phyloP scores from a whole-genome alignment of 1,140 invertebrate genomes.

The Ostrea edulis region DNA sequence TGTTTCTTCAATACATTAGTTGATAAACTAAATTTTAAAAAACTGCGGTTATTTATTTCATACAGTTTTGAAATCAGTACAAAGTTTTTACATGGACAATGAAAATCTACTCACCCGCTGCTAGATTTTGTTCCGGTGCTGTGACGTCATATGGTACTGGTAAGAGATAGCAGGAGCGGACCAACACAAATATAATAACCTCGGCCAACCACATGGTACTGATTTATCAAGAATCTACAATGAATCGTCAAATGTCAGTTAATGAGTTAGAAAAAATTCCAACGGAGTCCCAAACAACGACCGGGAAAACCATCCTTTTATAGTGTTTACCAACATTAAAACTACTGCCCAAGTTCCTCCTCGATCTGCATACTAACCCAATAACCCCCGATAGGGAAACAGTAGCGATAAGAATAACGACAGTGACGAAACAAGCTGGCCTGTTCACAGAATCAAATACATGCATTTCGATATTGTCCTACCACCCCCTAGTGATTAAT shows the following conservation, averaged over 20 bases:
- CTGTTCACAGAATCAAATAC: neutral
- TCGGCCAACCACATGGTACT: neutral
- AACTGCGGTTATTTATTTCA: too few species aligned
- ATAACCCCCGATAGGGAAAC: constrained; percentile 4
- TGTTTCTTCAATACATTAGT: neutral
- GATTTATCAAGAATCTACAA: neutral
- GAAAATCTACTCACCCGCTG: neutral
- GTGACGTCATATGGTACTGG: neutral
- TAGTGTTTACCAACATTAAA: constrained; percentile 20
- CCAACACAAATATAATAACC: neutral
- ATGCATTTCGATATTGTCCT: too few species aligned
- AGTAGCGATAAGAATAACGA: neutral
- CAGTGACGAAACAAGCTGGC: neutral
- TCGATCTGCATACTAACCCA: neutral
- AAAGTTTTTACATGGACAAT: neutral
- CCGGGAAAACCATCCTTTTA: neutral
- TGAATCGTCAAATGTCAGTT: neutral
- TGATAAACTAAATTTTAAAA: too few species aligned
- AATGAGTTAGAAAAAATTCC: neutral
- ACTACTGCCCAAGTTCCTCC: neutral
- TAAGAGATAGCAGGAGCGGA: neutral
- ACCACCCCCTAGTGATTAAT: too few species aligned
- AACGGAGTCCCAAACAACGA: neutral
- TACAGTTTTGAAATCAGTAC: too few species aligned
- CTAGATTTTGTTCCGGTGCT: constrained; percentile 8